Evolutionary conservation across 1,140 invertebrate species (phyloP).

Genomic region (Elymnias hypermnestra): DNA sequence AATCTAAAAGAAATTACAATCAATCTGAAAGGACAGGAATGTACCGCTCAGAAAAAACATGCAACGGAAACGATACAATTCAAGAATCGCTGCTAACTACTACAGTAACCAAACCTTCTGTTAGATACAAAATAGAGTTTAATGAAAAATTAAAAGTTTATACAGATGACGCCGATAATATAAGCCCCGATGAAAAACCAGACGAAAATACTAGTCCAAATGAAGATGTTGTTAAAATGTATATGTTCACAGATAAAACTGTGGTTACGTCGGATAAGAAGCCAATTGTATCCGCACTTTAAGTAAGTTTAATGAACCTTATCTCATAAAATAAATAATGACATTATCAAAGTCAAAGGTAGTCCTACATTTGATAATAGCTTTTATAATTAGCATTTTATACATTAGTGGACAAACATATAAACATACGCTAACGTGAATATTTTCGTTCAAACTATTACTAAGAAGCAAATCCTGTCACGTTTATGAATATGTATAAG

Average conservation of each 20-base stretch:
- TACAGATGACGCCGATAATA: conserved; percentile 54
- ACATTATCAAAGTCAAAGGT: not conserved
- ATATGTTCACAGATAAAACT: conserved; percentile 67
- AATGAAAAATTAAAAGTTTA: conserved; percentile 53
- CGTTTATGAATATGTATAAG: too few relatives aligned
- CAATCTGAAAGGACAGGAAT: conserved; percentile 62
- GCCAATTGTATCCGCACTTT: conserved; percentile 62
- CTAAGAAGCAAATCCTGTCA: too few relatives aligned
- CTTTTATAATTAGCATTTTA: too few relatives aligned
- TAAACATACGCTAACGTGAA: too few relatives aligned
- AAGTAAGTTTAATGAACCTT: conserved; percentile 39
- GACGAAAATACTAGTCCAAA: conserved; percentile 55
- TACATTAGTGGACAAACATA: too few relatives aligned
- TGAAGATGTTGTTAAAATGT: conserved; percentile 67
- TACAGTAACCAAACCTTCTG: conserved; percentile 54
- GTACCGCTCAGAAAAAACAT: conserved; percentile 78
- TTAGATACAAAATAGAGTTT: conserved; percentile 62
- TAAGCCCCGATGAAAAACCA: conserved; percentile 63
- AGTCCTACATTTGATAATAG: too few relatives aligned
- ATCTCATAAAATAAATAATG: not conserved
- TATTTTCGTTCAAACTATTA: too few relatives aligned
- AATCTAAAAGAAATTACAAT: conserved; percentile 51
- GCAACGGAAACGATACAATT: conserved; percentile 84
- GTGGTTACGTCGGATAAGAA: conserved; percentile 57
- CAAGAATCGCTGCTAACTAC: conserved; percentile 81